Evolutionary conservation across 2,113 vertebrate genomes (phyloP).

Genomic region (Vireo altiloquus): DNA sequence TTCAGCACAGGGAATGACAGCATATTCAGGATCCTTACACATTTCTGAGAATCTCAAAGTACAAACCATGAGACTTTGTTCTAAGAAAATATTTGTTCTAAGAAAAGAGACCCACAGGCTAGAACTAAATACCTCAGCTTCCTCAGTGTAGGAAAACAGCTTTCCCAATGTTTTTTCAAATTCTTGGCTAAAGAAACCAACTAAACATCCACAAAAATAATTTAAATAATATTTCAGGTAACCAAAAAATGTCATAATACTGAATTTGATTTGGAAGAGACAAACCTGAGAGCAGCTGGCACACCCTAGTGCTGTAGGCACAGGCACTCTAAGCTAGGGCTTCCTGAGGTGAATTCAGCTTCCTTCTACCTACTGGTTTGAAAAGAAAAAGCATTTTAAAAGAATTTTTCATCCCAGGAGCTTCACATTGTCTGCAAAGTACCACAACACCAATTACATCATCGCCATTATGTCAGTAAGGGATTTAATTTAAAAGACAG

Average conservation of each 20-base stretch:
- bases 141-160: background rate
- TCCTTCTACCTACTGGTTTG: background rate
- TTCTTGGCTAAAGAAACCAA: background rate
- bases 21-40: background rate
- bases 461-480: background rate
- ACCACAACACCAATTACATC: background rate
- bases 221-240: background rate
- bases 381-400: background rate
- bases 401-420: background rate
- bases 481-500: background rate
- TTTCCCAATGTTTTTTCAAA: background rate
- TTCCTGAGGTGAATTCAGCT: background rate
- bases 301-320: background rate
- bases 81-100: background rate
- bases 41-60: slow-evolving; percentile 31
- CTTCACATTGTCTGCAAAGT: background rate
- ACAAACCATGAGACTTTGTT: background rate
- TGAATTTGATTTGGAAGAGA: slow-evolving; percentile 8
- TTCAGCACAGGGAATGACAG: background rate
- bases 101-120: background rate
- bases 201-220: background rate
- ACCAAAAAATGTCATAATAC: background rate
- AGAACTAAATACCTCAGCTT: background rate
- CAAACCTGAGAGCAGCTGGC: background rate
- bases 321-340: background rate